phyloP scores from a whole-genome alignment of 2,888 invertebrate species.

The Actias luna region DNA sequence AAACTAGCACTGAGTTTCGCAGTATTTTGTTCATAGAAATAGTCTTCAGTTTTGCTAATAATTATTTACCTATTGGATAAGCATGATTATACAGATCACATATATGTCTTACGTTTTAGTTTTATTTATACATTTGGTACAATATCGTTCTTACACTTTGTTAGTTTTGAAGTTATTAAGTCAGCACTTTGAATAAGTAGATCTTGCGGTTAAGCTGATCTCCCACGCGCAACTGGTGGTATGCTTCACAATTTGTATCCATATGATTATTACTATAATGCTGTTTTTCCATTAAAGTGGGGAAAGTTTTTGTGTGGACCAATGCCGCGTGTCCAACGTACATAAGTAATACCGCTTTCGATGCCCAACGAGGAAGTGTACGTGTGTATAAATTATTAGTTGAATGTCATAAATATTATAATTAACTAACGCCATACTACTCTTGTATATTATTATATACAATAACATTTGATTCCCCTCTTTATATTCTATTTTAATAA shows the following conservation, averaged over 20 bases:
- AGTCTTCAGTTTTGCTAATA: neutral
- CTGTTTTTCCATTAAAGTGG: slow-evolving; percentile 72
- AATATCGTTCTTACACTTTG: neutral
- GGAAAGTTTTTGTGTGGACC: slow-evolving; percentile 71
- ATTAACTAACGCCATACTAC: neutral
- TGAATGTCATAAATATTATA: slow-evolving; percentile 3
- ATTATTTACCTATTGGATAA: neutral
- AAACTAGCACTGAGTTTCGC: neutral
- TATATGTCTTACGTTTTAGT: neutral
- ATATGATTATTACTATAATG: slow-evolving; percentile 61
- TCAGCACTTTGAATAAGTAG: slow-evolving; percentile 37
- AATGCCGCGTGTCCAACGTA: slow-evolving; percentile 65
- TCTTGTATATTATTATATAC: neutral
- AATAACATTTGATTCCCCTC: neutral
- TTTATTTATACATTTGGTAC: neutral
- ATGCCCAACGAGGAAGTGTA: slow-evolving; percentile 67
- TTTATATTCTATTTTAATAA: neutral
- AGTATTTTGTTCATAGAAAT: neutral
- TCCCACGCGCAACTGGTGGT: slow-evolving; percentile 42
- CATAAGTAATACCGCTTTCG: slow-evolving; percentile 74
- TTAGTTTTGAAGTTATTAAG: slow-evolving; percentile 15
- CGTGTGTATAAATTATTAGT: slow-evolving; percentile 34
- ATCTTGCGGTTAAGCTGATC: slow-evolving; percentile 47
- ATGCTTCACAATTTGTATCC: slow-evolving; percentile 60
- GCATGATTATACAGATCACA: neutral